Base-by-base conservation (phyloP, 2,797 vertebrate species). In the Triplophysa bombifrons region DNA sequence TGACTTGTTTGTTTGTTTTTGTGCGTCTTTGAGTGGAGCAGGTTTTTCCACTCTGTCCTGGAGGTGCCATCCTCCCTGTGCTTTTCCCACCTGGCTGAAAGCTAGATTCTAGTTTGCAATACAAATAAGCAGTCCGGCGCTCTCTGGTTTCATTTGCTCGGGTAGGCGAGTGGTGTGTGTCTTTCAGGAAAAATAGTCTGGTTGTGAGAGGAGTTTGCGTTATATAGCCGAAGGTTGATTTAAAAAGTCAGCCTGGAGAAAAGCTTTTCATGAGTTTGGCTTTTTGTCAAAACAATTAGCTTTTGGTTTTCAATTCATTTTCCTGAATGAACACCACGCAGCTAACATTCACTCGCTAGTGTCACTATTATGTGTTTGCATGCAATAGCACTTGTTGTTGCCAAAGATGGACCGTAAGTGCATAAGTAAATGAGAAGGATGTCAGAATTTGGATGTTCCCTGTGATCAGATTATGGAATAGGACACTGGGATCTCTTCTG, bases 121-220 rank as follows among this genome's bases (percentile, higher is more conserved):
- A 90, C 90, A 93, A 93, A 92, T 90, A 89, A 74, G 75, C 83
- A 48, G 77, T 30, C 67, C 44, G 30, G 74, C 17, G 25, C 78
- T 92, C 91, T 93, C 91, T 76, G 68, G 89, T 93, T 93, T 89
- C 92, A 90, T 91, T 91, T 92, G 86, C 89, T 86, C 78, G 89
- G 86, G 87, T 89, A 86, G 75, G 60, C 71, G 80, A 78, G 50
- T 41, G 11, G n/a, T 17, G 34, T 67, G 72, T 73, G n/a, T 74
- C 46, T 58, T 48, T 53, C 14, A 58, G 27, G 72, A 76, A 58
- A 76, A 72, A 68, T 82, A 50, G 56, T 74, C 60, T 73, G 48
- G 46, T 46, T 67, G 50, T 67, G 58, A 83, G 72, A 44, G 63
- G 17, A 79, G 76, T 82, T 81, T 77, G 80, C 65, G 22, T 50